These are phyloP conservation scores for Macrostomum lignano DNA, from an alignment of 1,140 invertebrate genomes.

Conservation along the genomic window DNA sequence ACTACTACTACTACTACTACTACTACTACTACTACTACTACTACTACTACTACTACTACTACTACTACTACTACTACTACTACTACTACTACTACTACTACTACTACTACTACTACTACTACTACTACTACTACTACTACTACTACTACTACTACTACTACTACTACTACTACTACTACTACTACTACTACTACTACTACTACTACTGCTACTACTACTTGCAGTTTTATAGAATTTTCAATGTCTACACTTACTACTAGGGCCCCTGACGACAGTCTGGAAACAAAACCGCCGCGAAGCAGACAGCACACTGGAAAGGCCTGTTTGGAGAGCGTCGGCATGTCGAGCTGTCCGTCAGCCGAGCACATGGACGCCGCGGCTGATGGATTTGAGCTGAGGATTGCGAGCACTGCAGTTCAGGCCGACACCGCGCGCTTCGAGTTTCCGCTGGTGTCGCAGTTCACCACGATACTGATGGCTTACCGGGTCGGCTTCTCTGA, in stretches of 20 bases:
- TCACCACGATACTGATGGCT: too few species aligned
- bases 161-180: conserved; percentile 9
- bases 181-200: conserved; percentile 9
- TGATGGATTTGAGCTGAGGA: too few species aligned
- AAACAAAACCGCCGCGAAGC: too few species aligned
- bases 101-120: conserved; percentile 9
- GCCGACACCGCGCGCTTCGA: too few species aligned
- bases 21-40: conserved; percentile 9
- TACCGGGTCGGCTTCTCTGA: too few species aligned
- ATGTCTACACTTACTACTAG: conserved; percentile 8
- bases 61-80: conserved; percentile 9
- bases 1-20: conserved; percentile 8
- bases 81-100: conserved; percentile 9
- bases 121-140: conserved; percentile 9
- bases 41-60: conserved; percentile 9
- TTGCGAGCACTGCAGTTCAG: too few species aligned
- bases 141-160: conserved; percentile 9
- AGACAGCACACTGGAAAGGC: too few species aligned
- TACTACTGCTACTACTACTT: conserved; percentile 8
- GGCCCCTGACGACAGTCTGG: too few species aligned
- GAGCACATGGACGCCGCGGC: too few species aligned
- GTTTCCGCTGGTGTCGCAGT: too few species aligned
- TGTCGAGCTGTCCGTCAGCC: too few species aligned
- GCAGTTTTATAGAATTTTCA: conserved; percentile 8
- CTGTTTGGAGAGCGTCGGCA: too few species aligned